These are phyloP conservation scores for Orthonychiurus folsomi DNA, from an alignment of 2,888 invertebrate species.

Conservation along the genomic window DNA sequence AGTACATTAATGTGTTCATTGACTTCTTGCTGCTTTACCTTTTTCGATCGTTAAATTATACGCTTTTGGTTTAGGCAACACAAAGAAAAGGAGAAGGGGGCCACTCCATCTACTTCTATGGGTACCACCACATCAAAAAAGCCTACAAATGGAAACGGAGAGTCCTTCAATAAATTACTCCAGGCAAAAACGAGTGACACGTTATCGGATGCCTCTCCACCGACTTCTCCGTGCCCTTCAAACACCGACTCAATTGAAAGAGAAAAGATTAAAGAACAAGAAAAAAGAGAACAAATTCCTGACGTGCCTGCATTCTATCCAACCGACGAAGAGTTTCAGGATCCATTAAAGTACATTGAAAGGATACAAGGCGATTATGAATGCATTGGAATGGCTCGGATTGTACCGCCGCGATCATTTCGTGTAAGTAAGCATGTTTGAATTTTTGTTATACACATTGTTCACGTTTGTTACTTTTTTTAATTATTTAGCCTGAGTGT, in stretches of 20 bases:
- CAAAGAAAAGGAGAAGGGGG: not conserved
- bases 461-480: constrained; percentile 15
- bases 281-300: not conserved
- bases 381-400: constrained; percentile 75
- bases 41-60: too few relatives aligned
- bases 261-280: not conserved
- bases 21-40: too few relatives aligned
- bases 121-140: not conserved
- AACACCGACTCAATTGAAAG: not conserved
- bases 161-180: not conserved
- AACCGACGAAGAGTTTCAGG: constrained; percentile 70
- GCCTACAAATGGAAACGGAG: not conserved
- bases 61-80: not conserved
- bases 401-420: constrained; percentile 71
- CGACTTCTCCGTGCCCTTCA: not conserved
- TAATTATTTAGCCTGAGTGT: constrained; percentile 57
- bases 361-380: constrained; percentile 66
- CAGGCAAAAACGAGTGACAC: not conserved
- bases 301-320: constrained; percentile 74
- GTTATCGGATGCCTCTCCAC: not conserved
- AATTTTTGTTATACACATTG: constrained; percentile 2
- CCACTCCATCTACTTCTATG: too few relatives aligned
- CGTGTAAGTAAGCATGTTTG: constrained; percentile 46
- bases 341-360: constrained; percentile 76
- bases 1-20: too few relatives aligned